These are phyloP conservation scores for Palythoa heliodiscus DNA, from an alignment of 92 coral and sea anemone genomes.

Conservation along the genomic window DNA sequence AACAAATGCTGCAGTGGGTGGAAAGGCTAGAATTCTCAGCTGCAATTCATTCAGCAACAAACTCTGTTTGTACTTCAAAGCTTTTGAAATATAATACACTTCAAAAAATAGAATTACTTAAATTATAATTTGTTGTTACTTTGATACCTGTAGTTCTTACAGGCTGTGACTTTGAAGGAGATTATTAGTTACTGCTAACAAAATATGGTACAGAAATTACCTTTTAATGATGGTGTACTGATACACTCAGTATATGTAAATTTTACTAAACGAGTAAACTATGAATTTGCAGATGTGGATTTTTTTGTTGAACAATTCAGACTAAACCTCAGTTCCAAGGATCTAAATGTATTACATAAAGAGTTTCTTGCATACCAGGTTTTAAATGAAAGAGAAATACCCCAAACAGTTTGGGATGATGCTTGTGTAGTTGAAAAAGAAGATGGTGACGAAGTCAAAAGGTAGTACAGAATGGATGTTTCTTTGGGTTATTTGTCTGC, in stretches of 20 bases:
- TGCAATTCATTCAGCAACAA: neutral
- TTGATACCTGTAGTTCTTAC: too few species aligned
- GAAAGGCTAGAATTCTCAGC: neutral
- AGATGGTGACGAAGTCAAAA: neutral
- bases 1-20: neutral
- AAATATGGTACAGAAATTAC: neutral
- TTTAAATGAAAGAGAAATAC: neutral
- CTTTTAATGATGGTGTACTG: neutral
- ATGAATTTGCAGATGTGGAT: neutral
- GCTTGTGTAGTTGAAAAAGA: neutral
- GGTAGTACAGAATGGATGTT: neutral
- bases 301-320: neutral
- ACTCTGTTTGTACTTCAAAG: neutral
- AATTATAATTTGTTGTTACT: too few species aligned
- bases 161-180: too few species aligned
- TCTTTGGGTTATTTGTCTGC: neutral
- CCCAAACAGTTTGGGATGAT: neutral
- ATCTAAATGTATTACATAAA: neutral
- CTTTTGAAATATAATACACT: neutral
- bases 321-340: neutral
- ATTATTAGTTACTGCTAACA: too few species aligned
- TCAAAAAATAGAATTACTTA: too few species aligned
- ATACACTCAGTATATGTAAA: neutral
- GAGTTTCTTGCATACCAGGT: neutral
- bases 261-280: neutral